Base-by-base conservation (phyloP, 2,113 vertebrate species). In the Oncorhynchus tshawytscha region DNA sequence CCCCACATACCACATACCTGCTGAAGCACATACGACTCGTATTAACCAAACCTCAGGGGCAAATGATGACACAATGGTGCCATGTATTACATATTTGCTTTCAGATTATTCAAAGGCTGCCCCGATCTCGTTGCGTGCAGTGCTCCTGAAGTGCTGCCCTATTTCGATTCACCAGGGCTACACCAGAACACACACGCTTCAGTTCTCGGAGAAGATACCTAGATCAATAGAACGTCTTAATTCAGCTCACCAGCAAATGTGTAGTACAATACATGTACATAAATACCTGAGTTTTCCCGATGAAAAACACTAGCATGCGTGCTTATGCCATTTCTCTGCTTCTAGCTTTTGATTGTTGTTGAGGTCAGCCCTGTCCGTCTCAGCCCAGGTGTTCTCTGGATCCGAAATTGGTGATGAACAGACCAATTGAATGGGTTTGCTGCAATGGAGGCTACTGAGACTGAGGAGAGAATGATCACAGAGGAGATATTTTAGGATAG, bases 381-480 rank as follows among this genome's bases (percentile, higher is more conserved):
- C 64, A 75, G 65, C 27, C 51, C 29, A 24, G 74, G 67, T 60
- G 24, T 25, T 29, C 11, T 24, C 34, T 70, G 20, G 39, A 49
- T 25, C 60, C 25, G 20, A 25, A 31, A n/a, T 70, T 22, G 24
- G 27, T 69, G 75, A 73, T 74, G 72, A 77, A 74, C 67, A 24
- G 60, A 15, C 51, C 60, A 64, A 62, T 67, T 84, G 80, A 74
- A 74, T 78, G 67, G 79, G 74, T 80, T 74, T 80, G 72, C 75
- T 75, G 71, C 69, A 65, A 64, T 48, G 71, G 27, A 71, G 67
- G 64, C 68, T 51, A 78, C 25, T 27, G 73, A 67, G 77, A 76
- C 16, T 18, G 54, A 66, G 60, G 57, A 12, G 39, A 39, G 27
- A 70, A 71, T 59, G 67, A 68, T 29, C 27, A 70, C 57, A 57